These are phyloP conservation scores for Thera obeliscata DNA, from an alignment of 2,888 invertebrate genomes.

Conservation along the genomic window DNA sequence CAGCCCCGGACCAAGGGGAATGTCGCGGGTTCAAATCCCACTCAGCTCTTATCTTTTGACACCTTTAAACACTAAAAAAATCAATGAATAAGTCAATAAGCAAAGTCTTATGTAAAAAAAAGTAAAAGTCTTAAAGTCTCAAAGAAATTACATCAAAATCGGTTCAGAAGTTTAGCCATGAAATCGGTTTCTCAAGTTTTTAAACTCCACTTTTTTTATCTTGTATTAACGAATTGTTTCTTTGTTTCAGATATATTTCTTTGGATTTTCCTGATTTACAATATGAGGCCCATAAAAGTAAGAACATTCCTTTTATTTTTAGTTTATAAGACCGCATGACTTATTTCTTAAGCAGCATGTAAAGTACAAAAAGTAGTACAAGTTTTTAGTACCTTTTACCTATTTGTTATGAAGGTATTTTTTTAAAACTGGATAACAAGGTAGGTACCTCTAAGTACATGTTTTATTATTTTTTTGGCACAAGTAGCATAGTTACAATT, in stretches of 20 bases:
- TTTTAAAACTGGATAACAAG: too few relatives aligned
- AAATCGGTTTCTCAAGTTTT: not conserved
- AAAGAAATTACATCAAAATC: too few relatives aligned
- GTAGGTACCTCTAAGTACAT: too few relatives aligned
- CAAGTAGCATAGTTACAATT: not conserved
- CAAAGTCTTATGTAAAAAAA: too few relatives aligned
- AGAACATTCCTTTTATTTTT: conserved; percentile 62
- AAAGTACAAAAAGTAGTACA: conserved; percentile 2
- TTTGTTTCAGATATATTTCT: conserved; percentile 74
- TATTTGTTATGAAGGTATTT: not conserved
- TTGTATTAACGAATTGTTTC: conserved; percentile 22
- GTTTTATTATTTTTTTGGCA: not conserved
- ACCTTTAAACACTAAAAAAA: too few relatives aligned
- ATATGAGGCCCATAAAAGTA: conserved; percentile 61
- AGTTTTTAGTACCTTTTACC: not conserved
- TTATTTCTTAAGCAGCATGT: not conserved
- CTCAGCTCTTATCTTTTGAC: too few relatives aligned
- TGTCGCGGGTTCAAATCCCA: too few relatives aligned
- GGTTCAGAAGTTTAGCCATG: too few relatives aligned
- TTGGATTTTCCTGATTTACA: conserved; percentile 39
- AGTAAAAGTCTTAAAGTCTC: too few relatives aligned
- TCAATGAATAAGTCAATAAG: too few relatives aligned
- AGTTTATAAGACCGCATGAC: conserved; percentile 13
- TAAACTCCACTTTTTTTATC: not conserved
- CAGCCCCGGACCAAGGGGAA: too few relatives aligned